Base-by-base conservation (phyloP, 1,140 invertebrate genomes). In the Steinernema feltiae region DNA sequence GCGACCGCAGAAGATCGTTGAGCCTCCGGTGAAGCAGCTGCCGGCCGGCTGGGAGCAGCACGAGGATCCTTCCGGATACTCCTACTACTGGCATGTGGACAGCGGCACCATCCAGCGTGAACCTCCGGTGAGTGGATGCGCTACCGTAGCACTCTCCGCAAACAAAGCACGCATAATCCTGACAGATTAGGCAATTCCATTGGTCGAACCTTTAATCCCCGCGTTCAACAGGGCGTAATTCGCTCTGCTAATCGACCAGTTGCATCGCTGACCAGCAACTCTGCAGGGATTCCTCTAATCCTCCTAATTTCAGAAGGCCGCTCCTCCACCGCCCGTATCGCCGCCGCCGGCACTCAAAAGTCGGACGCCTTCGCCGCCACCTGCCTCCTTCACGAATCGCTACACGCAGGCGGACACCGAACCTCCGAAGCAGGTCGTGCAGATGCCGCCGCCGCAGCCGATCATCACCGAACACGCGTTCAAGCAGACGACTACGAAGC, bases 21-120 rank as follows among this genome's bases (percentile, higher is more conserved):
- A 74, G 18, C 71, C 74, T 2, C 75, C 74, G 17, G 32, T 75
- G n/a, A 41, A 77, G 29, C 78, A 76, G 70, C 46, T 84, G 32
- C 83, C 83, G 30, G 63, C 76, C n/a, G 83, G 83, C 27, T 84
- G 83, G 83, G 83, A 84, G 70, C 83, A 81, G 73, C 83, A 85
- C 77, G 79, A 84, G 78, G 84, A 85, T 76, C 84, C 84, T 1
- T 82, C 82, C 48, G 82, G 81, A 1, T 86, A 80, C 63, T 86
- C 94, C 0, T 97, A 97, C 87, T 98, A 95, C 87, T 98, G 95
- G 95, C 95, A 98, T 88, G 95, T 97, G 82, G 95, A 96, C 87
- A 96, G 93, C 86, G 95, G 95, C 12, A 97, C 94, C 0, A 97
- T 97, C 83, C 95, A 97, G 86, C 89, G 95, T 70, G 93, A 97